These are phyloP conservation scores for Sesia bembeciformis DNA, from an alignment of 2,888 invertebrate species.

Conservation along the genomic window DNA sequence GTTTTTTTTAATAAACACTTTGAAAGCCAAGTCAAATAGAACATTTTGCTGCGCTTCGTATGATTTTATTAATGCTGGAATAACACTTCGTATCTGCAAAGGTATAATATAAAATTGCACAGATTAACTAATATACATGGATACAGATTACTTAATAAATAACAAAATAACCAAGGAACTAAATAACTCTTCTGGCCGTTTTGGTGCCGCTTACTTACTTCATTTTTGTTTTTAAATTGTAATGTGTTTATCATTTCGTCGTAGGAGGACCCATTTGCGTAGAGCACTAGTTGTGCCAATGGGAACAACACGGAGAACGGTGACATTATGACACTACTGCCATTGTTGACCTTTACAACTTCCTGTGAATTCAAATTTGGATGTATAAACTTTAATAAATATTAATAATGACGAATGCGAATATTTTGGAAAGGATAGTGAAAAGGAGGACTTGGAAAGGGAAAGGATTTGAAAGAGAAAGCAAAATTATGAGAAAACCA, in stretches of 20 bases:
- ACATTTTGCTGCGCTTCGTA: conserved; percentile 15
- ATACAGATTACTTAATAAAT: too few relatives aligned
- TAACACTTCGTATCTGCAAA: conserved; percentile 20
- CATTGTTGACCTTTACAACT: conserved; percentile 9
- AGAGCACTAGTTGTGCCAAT: conserved; percentile 16
- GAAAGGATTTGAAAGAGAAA: too few relatives aligned
- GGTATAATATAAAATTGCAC: too few relatives aligned
- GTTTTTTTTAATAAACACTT: conserved; percentile 12
- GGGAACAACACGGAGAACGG: conserved; percentile 18
- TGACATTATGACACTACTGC: conserved; percentile 22
- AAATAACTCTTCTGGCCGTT: background rate
- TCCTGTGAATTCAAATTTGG: conserved; percentile 12
- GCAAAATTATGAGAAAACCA: too few relatives aligned
- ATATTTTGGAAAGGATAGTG: too few relatives aligned
- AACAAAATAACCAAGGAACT: background rate
- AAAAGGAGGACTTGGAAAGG: too few relatives aligned
- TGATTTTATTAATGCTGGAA: conserved; percentile 8
- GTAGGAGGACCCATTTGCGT: conserved; percentile 10
- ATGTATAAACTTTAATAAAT: too few relatives aligned
- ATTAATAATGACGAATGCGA: too few relatives aligned
- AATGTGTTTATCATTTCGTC: conserved; percentile 17
- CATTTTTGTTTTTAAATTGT: conserved; percentile 17
- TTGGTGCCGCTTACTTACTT: conserved; percentile 14
- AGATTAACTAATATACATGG: too few relatives aligned
- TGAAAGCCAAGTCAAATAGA: conserved; percentile 16